These are phyloP conservation scores for Margaritifera margaritifera DNA, from an alignment of 2,888 invertebrate genomes.

Conservation along the genomic window DNA sequence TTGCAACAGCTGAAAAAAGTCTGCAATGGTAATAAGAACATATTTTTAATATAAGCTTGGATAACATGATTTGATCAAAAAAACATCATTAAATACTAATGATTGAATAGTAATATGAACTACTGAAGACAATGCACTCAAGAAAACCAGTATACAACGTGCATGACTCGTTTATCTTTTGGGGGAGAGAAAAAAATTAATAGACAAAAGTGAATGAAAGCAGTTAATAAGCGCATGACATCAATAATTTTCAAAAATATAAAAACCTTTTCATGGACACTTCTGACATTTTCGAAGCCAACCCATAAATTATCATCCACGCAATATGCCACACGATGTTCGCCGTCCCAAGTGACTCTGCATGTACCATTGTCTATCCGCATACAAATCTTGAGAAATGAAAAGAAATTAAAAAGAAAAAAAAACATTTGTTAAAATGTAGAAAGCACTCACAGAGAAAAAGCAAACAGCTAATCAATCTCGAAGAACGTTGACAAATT, in stretches of 20 bases:
- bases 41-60: no score
- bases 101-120: no score
- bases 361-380: conserved; percentile 24
- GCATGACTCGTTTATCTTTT: no score
- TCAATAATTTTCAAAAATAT: background rate
- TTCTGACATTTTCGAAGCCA: conserved; percentile 44
- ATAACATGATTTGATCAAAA: no score
- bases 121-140: no score
- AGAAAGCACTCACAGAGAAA: background rate
- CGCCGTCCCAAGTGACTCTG: conserved; percentile 16
- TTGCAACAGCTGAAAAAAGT: no score
- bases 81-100: no score
- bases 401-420: background rate
- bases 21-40: no score
- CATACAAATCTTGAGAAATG: conserved; percentile 33
- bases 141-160: no score
- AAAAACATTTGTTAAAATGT: background rate
- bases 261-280: conserved; percentile 37
- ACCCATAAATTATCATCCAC: conserved; percentile 42
- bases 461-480: background rate
- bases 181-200: no score
- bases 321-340: conserved; percentile 42
- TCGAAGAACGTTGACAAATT: no score
- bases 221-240: conserved; percentile 1
- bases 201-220: no score